phyloP scores from a whole-genome alignment of 2,797 vertebrate genomes.

The Sebastes steindachneri region DNA sequence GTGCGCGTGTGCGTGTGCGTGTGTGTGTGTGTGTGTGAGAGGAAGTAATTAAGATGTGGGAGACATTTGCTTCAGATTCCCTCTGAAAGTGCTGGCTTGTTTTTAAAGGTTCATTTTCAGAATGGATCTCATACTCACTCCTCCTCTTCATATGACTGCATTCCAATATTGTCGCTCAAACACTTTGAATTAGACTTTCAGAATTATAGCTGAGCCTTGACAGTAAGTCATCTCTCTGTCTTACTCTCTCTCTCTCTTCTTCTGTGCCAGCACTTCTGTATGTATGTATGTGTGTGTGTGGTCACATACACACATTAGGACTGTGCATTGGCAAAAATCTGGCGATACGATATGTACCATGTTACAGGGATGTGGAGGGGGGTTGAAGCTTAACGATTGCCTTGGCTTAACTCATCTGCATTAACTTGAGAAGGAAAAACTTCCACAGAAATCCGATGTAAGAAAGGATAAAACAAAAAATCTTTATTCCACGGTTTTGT shows the following conservation, averaged over 20 bases:
- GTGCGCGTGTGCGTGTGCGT: not conserved
- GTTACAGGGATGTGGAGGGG: too few relatives aligned
- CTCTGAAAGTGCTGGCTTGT: conserved; percentile 36
- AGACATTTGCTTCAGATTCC: conserved; percentile 57
- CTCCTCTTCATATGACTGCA: conserved; percentile 39
- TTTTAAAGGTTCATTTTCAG: conserved; percentile 54
- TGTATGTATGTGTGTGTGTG: not conserved
- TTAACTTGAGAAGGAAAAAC: too few relatives aligned
- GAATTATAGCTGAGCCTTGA: conserved; percentile 48
- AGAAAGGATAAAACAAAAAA: too few relatives aligned
- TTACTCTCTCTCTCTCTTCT: not conserved
- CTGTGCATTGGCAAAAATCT: too few relatives aligned
- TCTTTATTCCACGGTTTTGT: too few relatives aligned
- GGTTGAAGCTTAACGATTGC: too few relatives aligned
- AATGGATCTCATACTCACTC: conserved; percentile 19
- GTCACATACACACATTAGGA: too few relatives aligned
- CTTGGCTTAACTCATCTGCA: too few relatives aligned
- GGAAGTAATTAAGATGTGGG: conserved; percentile 57
- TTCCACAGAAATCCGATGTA: too few relatives aligned
- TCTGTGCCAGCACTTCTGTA: not conserved
- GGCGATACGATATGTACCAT: too few relatives aligned
- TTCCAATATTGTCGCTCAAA: conserved; percentile 55
- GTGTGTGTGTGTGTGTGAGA: not conserved
- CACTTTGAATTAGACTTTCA: conserved; percentile 57
- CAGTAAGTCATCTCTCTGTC: conserved; percentile 34